Evolutionary conservation across 2,797 vertebrate genomes (phyloP).

Genomic region (Harpagifer antarcticus): DNA sequence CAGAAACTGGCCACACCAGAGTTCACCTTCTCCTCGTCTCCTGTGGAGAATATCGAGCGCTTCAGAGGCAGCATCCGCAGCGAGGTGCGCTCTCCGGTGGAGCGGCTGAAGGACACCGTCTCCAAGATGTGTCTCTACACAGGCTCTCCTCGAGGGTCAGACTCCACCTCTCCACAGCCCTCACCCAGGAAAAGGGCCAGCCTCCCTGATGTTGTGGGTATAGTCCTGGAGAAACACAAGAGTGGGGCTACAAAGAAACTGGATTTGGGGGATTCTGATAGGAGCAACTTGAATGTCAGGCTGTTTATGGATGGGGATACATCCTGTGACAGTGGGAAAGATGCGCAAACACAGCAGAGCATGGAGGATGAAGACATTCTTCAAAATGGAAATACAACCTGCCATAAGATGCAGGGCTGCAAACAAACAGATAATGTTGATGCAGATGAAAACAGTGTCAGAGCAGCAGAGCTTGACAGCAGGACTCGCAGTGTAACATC

Average conservation of each 20-base stretch:
- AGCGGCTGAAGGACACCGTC: constrained; percentile 89
- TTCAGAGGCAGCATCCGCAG: constrained; percentile 76
- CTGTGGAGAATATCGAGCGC: constrained; percentile 76
- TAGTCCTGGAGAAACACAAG: constrained; percentile 71
- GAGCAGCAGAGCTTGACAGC: constrained; percentile 29
- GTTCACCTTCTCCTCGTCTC: constrained; percentile 79
- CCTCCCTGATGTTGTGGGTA: constrained; percentile 79
- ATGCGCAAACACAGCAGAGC: constrained; percentile 10
- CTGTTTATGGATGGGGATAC: background rate
- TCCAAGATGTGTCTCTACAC: constrained; percentile 93
- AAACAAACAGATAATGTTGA: constrained; percentile 23
- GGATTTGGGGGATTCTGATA: constrained; percentile 25
- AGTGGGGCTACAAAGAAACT: constrained; percentile 48
- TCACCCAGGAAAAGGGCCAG: constrained; percentile 74
- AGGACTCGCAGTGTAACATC: constrained; percentile 37
- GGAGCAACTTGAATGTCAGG: constrained; percentile 25
- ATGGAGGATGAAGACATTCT: background rate
- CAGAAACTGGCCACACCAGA: constrained; percentile 87
- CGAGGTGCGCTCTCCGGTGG: constrained; percentile 85
- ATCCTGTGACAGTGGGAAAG: background rate
- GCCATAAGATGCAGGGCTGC: background rate
- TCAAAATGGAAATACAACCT: constrained; percentile 12
- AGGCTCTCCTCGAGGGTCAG: constrained; percentile 77
- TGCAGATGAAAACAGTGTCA: background rate
- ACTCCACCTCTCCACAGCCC: constrained; percentile 62